Evolutionary conservation across 2,797 vertebrate species (phyloP).

Genomic region (Urophycis tenuis): DNA sequence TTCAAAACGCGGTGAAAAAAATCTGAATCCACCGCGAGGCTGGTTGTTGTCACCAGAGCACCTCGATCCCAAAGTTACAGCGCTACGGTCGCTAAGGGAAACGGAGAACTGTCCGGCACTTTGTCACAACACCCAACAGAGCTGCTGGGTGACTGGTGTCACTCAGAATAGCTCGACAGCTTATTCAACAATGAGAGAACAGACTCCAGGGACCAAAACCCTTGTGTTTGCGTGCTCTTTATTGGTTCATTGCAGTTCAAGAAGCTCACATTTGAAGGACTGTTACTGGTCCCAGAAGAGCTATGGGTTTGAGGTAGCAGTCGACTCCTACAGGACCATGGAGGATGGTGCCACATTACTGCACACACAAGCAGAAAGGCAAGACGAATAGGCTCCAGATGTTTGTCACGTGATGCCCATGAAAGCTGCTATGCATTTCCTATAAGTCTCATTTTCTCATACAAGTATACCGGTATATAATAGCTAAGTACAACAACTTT

Average conservation of each 20-base stretch:
- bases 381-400: neutral
- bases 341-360: constrained; percentile 2
- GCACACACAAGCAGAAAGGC: neutral
- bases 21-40: neutral
- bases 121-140: neutral
- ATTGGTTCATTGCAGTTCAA: neutral
- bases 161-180: neutral
- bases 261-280: neutral
- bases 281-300: neutral
- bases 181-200: too few relatives aligned
- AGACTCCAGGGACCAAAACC: too few relatives aligned
- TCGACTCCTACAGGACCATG: neutral
- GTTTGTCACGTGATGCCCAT: neutral
- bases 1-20: too few relatives aligned
- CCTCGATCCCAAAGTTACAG: neutral
- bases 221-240: neutral
- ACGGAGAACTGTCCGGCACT: neutral
- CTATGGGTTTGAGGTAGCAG: neutral
- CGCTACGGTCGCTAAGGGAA: neutral
- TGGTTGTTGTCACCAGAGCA: neutral
- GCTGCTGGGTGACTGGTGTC: neutral
- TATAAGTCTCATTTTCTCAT: neutral
- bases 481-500: too few relatives aligned
- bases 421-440: neutral
- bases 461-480: neutral